A percentile compares a stretch with the other conserved stretches of the same genome.
phyloP scores from a whole-genome alignment of 2,888 invertebrate species.

The Polylopha cassiicola region DNA sequence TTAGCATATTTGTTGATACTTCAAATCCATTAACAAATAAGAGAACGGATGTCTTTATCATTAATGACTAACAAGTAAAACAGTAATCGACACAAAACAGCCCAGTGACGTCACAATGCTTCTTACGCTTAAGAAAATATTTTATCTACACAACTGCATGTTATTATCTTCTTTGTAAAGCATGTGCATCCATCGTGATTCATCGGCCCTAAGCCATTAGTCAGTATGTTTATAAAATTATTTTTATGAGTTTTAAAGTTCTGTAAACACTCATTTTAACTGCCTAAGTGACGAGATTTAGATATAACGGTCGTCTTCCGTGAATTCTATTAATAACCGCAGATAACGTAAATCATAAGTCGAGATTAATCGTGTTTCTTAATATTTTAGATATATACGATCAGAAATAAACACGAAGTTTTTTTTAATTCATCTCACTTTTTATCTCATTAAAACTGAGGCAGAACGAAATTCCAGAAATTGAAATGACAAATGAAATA shows the following conservation, averaged over 20 bases:
- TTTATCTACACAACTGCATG: conserved; percentile 5
- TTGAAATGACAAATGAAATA: too few relatives aligned
- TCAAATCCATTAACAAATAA: conserved; percentile 8
- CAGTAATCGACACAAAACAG: conserved; percentile 11
- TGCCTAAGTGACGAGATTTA: conserved; percentile 16
- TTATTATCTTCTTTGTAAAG: conserved; percentile 22
- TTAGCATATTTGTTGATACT: too few relatives aligned
- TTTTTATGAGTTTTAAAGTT: conserved; percentile 47
- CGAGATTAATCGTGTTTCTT: too few relatives aligned
- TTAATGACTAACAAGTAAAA: conserved; percentile 14
- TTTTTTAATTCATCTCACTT: too few relatives aligned
- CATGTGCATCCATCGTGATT: conserved; percentile 41
- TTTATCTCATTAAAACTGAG: too few relatives aligned
- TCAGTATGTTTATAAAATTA: conserved; percentile 48
- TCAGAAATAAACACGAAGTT: too few relatives aligned
- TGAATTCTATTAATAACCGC: too few relatives aligned
- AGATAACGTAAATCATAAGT: too few relatives aligned
- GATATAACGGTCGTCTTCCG: too few relatives aligned
- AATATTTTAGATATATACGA: too few relatives aligned
- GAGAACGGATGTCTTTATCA: conserved; percentile 19
- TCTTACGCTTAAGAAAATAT: conserved; percentile 12
- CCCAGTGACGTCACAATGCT: conserved; percentile 20
- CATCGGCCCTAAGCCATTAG: conserved; percentile 39
- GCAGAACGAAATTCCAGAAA: too few relatives aligned
- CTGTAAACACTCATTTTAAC: conserved; percentile 37